Conservation (phyloP, 1,140 invertebrate genomes). For the Sycobia sp. region DNA sequence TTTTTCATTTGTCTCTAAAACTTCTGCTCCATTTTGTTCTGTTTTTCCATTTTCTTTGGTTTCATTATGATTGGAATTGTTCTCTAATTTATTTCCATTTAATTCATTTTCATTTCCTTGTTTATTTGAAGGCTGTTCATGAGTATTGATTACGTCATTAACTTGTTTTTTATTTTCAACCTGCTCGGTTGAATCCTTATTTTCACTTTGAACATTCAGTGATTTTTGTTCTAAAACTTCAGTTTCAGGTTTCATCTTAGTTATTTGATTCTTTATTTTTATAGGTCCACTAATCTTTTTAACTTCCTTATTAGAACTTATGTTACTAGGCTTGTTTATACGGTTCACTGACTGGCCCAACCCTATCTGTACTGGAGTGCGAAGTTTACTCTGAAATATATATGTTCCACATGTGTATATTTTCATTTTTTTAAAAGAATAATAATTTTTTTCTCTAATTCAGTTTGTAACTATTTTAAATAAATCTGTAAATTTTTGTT, state of each 20-base stretch:
- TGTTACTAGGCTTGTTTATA: slow-evolving; percentile 10
- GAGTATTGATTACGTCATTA: background rate
- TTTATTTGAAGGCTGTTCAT: background rate
- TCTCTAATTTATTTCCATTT: slow-evolving; percentile 31
- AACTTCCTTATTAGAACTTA: slow-evolving; percentile 25
- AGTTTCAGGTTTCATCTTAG: slow-evolving; percentile 43
- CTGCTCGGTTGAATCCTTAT: slow-evolving; percentile 15
- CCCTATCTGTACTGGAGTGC: slow-evolving; percentile 34
- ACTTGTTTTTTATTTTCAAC: slow-evolving; percentile 20
- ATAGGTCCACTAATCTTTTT: slow-evolving; percentile 11
- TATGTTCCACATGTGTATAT: background rate
- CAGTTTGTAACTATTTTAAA: background rate
- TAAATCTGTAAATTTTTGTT: background rate
- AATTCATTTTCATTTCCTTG: slow-evolving; percentile 26
- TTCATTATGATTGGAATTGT: slow-evolving; percentile 22
- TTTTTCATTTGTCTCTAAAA: slow-evolving; percentile 21
- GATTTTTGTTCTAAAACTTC: slow-evolving; percentile 26
- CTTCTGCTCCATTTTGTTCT: slow-evolving; percentile 19
- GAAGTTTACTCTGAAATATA: slow-evolving; percentile 45
- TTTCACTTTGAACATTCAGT: slow-evolving; percentile 1
- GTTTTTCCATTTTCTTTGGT: slow-evolving; percentile 13
- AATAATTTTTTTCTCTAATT: background rate
- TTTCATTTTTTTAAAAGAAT: background rate
- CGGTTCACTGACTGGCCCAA: slow-evolving; percentile 29
- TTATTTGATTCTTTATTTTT: slow-evolving; percentile 27